Percentiles rank a stretch among this genome's conserved stretches.
Evolutionary conservation across 2,113 vertebrate genomes (phyloP).

Genomic region (Mixornis gularis): DNA sequence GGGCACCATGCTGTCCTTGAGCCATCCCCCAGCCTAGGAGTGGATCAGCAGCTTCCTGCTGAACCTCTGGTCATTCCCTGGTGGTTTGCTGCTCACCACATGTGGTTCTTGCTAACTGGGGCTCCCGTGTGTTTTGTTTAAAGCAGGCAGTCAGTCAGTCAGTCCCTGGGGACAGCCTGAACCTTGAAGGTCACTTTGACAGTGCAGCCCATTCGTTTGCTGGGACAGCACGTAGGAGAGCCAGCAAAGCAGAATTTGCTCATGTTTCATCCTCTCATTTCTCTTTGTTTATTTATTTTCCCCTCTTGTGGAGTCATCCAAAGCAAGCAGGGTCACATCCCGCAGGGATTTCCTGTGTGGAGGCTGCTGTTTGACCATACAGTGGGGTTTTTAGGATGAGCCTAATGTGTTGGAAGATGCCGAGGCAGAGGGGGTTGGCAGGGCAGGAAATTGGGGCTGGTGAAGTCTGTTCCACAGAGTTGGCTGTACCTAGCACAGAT

Average conservation of each 20-base stretch:
- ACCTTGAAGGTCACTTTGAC: constrained; percentile 6
- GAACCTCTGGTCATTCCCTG: rapidly evolving
- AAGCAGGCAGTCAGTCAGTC: neutral
- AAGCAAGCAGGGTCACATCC: neutral
- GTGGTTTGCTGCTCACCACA: neutral
- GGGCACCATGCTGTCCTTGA: rapidly evolving
- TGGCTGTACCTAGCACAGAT: neutral
- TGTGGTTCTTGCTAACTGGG: neutral
- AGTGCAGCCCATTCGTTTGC: neutral
- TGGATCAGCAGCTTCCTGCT: neutral
- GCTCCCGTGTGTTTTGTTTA: neutral
- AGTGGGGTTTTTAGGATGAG: neutral
- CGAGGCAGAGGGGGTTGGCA: rapidly evolving
- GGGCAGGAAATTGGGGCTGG: neutral
- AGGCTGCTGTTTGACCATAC: neutral
- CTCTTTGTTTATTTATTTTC: constrained; percentile 5
- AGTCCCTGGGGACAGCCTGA: neutral
- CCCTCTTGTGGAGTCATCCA: neutral
- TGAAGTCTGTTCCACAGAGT: neutral
- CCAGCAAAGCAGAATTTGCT: neutral
- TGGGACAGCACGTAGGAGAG: neutral
- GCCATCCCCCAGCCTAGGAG: rapidly evolving
- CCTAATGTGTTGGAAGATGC: neutral
- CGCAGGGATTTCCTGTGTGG: neutral
- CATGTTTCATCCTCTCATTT: neutral